Percentiles rank a stretch among this genome's conserved stretches.
Conservation (phyloP, 2,888 invertebrate genomes). For the Tyria jacobaeae region DNA sequence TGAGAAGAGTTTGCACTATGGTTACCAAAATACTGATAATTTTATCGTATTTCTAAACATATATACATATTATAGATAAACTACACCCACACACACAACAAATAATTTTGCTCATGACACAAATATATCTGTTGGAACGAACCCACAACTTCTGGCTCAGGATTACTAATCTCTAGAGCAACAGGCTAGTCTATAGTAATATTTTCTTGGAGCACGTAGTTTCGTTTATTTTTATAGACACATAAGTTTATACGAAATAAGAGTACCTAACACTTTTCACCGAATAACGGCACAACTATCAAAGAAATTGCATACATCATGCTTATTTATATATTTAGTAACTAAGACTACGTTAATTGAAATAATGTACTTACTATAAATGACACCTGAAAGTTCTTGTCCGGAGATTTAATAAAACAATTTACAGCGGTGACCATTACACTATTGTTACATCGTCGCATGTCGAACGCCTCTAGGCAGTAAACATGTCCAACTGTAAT, state of each 20-base stretch:
- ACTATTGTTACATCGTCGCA: constrained; percentile 60
- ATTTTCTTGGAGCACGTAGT: neutral
- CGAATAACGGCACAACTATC: neutral
- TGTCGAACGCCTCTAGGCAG: constrained; percentile 79
- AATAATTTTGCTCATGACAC: too few relatives aligned
- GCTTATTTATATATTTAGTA: neutral
- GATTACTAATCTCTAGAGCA: too few relatives aligned
- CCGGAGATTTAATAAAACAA: constrained; percentile 65
- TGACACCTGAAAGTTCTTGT: constrained; percentile 70
- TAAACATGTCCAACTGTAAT: constrained; percentile 62
- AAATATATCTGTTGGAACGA: too few relatives aligned
- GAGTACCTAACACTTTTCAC: neutral
- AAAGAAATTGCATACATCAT: neutral
- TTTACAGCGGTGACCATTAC: constrained; percentile 63
- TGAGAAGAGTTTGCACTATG: too few relatives aligned
- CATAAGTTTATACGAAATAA: neutral
- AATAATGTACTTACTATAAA: constrained; percentile 73
- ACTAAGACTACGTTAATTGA: neutral
- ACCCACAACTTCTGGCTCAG: too few relatives aligned
- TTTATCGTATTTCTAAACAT: too few relatives aligned
- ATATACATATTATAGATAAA: too few relatives aligned
- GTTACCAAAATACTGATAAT: too few relatives aligned
- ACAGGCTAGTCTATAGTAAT: too few relatives aligned
- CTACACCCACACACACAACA: too few relatives aligned
- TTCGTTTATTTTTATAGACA: neutral